Percentiles rank a stretch among this genome's conserved stretches.
Conservation (phyloP, 53 echinoderm and acorn worm genomes). For the Henricia sp. region DNA sequence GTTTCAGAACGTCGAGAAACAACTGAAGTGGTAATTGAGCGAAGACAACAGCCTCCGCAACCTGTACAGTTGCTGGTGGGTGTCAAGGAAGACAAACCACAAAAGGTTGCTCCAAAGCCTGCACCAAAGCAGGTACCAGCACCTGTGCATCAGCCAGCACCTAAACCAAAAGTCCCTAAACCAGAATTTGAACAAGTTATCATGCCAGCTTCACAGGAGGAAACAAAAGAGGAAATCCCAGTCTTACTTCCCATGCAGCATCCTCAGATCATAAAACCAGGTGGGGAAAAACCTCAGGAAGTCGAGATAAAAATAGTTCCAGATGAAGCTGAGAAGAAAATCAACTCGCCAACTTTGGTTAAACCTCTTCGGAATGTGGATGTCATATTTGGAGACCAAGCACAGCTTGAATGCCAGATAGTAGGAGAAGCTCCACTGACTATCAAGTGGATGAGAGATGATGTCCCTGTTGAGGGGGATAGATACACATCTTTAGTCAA, state of each 20-base stretch:
- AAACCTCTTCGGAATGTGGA: conserved; percentile 76
- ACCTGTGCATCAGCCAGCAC: conserved; percentile 9
- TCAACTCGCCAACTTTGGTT: conserved; percentile 65
- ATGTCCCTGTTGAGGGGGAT: conserved; percentile 65
- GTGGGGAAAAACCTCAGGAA: background rate
- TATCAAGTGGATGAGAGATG: conserved; percentile 79
- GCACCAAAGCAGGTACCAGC: conserved; percentile 11
- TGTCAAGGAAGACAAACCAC: conserved; percentile 31
- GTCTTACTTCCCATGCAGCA: conserved; percentile 7
- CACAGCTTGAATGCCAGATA: conserved; percentile 74
- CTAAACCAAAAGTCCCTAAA: conserved; percentile 52
- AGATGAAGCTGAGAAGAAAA: conserved; percentile 9
- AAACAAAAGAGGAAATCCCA: conserved; percentile 20
- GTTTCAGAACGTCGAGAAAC: conserved; percentile 69
- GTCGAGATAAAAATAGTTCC: background rate
- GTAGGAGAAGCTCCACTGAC: conserved; percentile 71
- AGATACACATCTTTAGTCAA: conserved; percentile 73
- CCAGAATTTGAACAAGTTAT: conserved; percentile 50
- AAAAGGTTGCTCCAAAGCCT: background rate
- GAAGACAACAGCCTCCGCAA: conserved; percentile 64
- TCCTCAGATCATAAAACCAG: conserved; percentile 34
- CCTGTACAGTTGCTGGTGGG: conserved; percentile 49
- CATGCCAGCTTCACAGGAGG: conserved; percentile 34
- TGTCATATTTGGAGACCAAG: conserved; percentile 71
- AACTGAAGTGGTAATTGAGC: conserved; percentile 79